Percentiles rank a stretch among this genome's conserved stretches.
Evolutionary conservation across 2,797 vertebrate genomes (phyloP).

Genomic region (Potorous gilbertii): DNA sequence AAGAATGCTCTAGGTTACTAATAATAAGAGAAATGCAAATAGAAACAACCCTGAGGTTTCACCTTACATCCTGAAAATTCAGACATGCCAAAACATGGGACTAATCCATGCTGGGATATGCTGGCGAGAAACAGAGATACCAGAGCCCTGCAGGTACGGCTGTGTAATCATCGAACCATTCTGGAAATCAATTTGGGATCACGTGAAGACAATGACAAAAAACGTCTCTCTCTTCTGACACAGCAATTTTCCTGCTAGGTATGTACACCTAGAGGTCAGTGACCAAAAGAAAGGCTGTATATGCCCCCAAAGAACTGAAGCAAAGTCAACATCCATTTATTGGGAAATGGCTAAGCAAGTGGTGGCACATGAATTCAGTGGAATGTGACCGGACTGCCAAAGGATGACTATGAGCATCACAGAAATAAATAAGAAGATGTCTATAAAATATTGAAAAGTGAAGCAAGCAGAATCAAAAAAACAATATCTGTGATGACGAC

Average conservation of each 20-base stretch:
- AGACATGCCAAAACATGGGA: not conserved
- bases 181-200: not conserved
- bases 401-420: not conserved
- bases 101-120: not conserved
- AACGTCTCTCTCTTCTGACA: not conserved
- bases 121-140: not conserved
- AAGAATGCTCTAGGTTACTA: not conserved
- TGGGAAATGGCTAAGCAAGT: not conserved
- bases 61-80: not conserved
- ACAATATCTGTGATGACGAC: not conserved
- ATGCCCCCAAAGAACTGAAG: not conserved
- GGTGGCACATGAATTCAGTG: not conserved
- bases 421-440: not conserved
- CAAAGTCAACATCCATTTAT: not conserved
- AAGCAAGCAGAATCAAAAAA: not conserved
- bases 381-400: not conserved
- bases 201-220: not conserved
- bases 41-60: not conserved
- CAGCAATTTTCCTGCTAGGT: not conserved
- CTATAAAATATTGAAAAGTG: not conserved
- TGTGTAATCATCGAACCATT: not conserved
- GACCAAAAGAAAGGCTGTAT: not conserved
- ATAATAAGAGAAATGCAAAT: not conserved
- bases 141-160: not conserved
- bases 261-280: not conserved